phyloP scores from a whole-genome alignment of 2,113 vertebrate species.

The Illadopsis cleaveri region DNA sequence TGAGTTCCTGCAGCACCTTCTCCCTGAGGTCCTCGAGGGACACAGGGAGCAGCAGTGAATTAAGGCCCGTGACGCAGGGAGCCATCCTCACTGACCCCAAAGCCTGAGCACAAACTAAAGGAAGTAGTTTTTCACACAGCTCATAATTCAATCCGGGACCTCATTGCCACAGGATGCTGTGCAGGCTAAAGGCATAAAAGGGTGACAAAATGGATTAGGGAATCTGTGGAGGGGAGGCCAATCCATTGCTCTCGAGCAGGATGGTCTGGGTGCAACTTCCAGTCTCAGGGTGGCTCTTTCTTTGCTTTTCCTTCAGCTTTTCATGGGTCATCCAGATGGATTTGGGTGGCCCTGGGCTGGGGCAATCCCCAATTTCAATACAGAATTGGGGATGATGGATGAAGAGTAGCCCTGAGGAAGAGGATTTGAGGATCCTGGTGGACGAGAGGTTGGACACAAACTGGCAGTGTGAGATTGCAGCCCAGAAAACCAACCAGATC shows the following conservation, averaged over 20 bases:
- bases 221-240: not conserved
- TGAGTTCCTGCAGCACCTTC: not conserved
- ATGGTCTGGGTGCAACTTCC: not conserved
- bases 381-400: not conserved
- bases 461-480: not conserved
- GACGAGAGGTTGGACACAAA: not conserved
- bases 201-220: conserved; percentile 9
- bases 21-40: not conserved
- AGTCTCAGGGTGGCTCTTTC: not conserved
- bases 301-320: not conserved
- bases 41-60: not conserved
- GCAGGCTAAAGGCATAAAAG: conserved; percentile 4
- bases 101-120: conserved; percentile 3
- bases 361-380: fast-evolving
- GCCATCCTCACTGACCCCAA: not conserved
- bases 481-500: not conserved
- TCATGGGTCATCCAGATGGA: not conserved
- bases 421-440: not conserved
- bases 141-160: not conserved
- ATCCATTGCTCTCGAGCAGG: not conserved
- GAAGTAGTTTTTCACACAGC: conserved; percentile 39
- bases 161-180: conserved; percentile 14
- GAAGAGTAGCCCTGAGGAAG: not conserved
- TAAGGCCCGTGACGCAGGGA: not conserved
- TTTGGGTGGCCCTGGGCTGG: not conserved